Evolutionary conservation across 2,888 invertebrate species (phyloP).

Genomic region (Cheilosia grossa): DNA sequence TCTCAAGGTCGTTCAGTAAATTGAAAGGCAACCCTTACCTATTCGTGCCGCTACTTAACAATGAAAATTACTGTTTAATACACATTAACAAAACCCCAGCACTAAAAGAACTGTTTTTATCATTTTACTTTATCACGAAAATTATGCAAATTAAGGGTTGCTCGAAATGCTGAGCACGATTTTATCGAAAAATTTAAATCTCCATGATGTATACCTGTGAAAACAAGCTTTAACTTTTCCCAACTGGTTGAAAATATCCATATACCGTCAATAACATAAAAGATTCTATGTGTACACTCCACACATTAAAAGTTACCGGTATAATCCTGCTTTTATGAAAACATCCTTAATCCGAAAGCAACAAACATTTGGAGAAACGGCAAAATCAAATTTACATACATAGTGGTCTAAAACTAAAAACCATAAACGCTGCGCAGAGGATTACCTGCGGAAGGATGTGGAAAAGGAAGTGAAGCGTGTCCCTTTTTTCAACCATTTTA

Average conservation of each 20-base stretch:
- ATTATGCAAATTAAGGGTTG: slow-evolving; percentile 42
- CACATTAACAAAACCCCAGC: background rate
- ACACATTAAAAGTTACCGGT: slow-evolving; percentile 67
- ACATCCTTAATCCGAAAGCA: slow-evolving; percentile 63
- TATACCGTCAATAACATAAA: slow-evolving; percentile 43
- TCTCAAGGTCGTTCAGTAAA: background rate
- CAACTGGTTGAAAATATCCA: background rate
- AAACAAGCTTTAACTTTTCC: background rate
- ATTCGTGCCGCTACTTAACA: background rate
- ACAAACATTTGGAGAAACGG: slow-evolving; percentile 38
- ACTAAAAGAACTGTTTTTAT: slow-evolving; percentile 36
- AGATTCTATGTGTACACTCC: slow-evolving; percentile 52
- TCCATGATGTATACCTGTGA: slow-evolving; percentile 25
- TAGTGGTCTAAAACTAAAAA: slow-evolving; percentile 46
- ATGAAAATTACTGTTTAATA: background rate
- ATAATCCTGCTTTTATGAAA: slow-evolving; percentile 62
- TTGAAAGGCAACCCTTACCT: background rate
- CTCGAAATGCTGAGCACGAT: slow-evolving; percentile 10
- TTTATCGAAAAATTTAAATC: slow-evolving; percentile 53
- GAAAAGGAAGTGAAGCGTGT: background rate
- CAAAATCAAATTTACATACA: slow-evolving; percentile 67
- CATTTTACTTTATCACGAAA: slow-evolving; percentile 53
- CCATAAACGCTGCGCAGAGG: slow-evolving; percentile 47
- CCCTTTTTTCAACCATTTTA: background rate
- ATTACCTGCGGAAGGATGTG: slow-evolving; percentile 12